A percentile compares a stretch with the other conserved stretches of the same genome.
These are phyloP conservation scores for Seriola quinqueradiata DNA, from an alignment of 2,113 vertebrate genomes.

Conservation along the genomic window DNA sequence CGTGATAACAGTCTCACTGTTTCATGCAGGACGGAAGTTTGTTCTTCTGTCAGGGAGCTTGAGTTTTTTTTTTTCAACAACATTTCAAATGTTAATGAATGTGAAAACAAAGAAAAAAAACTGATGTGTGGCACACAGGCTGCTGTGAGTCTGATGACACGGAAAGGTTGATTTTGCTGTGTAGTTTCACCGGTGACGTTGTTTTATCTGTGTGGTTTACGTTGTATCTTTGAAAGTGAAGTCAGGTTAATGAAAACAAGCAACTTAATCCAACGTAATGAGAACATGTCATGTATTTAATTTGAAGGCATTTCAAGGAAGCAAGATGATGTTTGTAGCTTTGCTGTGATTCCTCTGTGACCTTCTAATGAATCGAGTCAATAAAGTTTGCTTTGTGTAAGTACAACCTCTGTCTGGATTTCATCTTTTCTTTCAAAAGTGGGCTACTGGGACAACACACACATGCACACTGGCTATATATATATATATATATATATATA, in stretches of 20 bases:
- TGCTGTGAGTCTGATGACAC: background rate
- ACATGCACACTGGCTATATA: too few species aligned
- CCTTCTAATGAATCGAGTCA: conserved; percentile 9
- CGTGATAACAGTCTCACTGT: background rate
- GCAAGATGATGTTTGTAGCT: background rate
- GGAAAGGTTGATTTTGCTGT: background rate
- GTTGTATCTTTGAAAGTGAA: background rate
- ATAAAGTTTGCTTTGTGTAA: conserved; percentile 56
- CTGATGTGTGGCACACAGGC: background rate
- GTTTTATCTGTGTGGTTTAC: conserved; percentile 1
- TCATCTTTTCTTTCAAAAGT: background rate
- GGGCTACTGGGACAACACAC: too few species aligned
- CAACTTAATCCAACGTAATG: background rate
- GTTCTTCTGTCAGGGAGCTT: background rate
- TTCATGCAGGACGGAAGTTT: background rate
- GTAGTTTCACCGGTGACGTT: conserved; percentile 5
- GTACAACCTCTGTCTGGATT: background rate
- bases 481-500: too few species aligned
- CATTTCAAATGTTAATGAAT: background rate
- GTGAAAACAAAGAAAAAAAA: background rate
- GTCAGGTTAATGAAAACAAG: background rate
- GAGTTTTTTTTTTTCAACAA: background rate
- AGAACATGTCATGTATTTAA: conserved; percentile 31
- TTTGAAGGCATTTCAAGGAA: background rate
- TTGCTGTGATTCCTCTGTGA: conserved; percentile 6